Conservation (phyloP, 2,888 invertebrate species). For the Strigamia transsilvanica region DNA sequence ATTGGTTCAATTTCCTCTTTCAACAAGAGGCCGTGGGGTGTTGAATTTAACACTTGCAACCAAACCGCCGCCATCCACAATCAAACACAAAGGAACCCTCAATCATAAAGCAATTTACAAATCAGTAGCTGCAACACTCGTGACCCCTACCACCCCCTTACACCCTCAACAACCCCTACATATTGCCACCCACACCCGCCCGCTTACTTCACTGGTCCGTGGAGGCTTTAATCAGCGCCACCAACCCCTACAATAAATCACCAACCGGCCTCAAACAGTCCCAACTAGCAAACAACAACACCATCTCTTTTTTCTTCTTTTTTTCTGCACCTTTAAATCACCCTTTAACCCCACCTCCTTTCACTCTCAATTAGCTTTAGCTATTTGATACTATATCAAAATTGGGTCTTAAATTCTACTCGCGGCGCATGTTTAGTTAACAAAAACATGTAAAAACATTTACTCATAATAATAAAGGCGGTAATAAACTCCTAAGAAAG, state of each 20-base stretch:
- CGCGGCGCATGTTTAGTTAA: neutral
- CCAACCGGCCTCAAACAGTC: neutral
- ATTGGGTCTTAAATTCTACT: neutral
- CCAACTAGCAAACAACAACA: neutral
- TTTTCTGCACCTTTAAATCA: neutral
- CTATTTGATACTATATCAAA: neutral
- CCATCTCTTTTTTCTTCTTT: neutral
- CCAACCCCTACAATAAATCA: constrained; percentile 20
- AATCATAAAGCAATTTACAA: constrained; percentile 20
- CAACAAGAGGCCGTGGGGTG: neutral
- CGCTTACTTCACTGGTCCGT: constrained; percentile 2
- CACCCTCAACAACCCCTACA: neutral
- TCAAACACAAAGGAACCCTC: constrained; percentile 6
- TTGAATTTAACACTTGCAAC: constrained; percentile 13
- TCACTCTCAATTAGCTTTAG: constrained; percentile 1
- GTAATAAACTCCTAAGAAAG: neutral
- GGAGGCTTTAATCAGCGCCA: constrained; percentile 20
- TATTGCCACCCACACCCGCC: constrained; percentile 20
- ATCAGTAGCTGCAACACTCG: constrained; percentile 20
- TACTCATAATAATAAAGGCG: neutral
- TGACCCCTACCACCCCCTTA: neutral
- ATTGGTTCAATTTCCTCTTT: neutral
- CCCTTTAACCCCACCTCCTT: constrained; percentile 20
- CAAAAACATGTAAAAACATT: neutral
- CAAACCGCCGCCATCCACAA: neutral